phyloP scores from a whole-genome alignment of 1,140 invertebrate genomes.

The Tetramorium parvispinum region DNA sequence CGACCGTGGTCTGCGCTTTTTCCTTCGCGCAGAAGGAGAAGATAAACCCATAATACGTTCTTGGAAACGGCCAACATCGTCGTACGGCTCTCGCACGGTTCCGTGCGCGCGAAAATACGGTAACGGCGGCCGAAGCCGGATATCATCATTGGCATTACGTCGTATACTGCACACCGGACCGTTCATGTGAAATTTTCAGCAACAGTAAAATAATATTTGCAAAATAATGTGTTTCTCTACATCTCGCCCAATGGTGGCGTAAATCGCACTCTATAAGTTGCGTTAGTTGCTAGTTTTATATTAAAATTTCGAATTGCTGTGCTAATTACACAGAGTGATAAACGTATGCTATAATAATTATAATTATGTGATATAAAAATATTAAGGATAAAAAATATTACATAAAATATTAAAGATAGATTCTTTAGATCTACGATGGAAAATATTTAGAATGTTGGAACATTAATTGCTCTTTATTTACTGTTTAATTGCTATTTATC shows the following conservation, averaged over 20 bases:
- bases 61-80: constrained; percentile 66
- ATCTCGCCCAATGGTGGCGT: not conserved
- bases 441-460: not conserved
- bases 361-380: not conserved
- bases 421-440: not conserved
- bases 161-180: constrained; percentile 62
- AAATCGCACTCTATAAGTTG: not conserved
- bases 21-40: constrained; percentile 58
- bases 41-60: constrained; percentile 73
- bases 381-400: no score
- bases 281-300: not conserved
- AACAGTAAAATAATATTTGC: constrained; percentile 47
- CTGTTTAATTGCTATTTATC: no score
- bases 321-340: not conserved
- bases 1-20: constrained; percentile 59
- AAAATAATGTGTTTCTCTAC: not conserved
- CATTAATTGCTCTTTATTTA: not conserved
- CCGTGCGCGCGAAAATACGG: constrained; percentile 60
- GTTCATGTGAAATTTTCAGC: constrained; percentile 49
- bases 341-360: no score
- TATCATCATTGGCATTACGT: constrained; percentile 69
- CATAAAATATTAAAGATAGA: not conserved
- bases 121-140: constrained; percentile 65
- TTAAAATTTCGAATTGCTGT: not conserved
- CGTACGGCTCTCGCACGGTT: constrained; percentile 43